Evolutionary conservation across 2,113 vertebrate genomes (phyloP).

Genomic region (Tetrao urogallus): DNA sequence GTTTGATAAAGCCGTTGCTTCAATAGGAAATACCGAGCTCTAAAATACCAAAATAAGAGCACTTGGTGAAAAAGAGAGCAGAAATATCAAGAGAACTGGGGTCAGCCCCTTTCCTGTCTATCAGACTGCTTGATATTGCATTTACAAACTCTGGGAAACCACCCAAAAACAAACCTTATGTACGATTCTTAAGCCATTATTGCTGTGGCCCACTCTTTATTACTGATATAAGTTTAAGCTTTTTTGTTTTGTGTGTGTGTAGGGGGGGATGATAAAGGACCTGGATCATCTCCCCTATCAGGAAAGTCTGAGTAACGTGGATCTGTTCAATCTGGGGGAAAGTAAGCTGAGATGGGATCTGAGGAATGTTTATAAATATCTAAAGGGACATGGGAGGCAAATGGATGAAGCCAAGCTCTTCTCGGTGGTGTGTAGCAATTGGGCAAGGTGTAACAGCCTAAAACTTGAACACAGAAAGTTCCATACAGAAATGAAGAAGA

Average conservation of each 20-base stretch:
- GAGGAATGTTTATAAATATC: too few relatives aligned
- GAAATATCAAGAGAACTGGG: not conserved
- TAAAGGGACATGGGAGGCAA: too few relatives aligned
- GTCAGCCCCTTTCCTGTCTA: conserved; percentile 11
- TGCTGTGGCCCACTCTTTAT: not conserved
- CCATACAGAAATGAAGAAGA: too few relatives aligned
- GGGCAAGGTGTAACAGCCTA: too few relatives aligned
- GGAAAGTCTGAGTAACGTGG: too few relatives aligned
- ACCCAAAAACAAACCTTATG: conserved; percentile 8
- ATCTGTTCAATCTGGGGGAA: too few relatives aligned
- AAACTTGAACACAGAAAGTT: too few relatives aligned
- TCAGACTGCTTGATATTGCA: not conserved
- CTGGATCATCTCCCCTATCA: too few relatives aligned
- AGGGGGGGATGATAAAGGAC: too few relatives aligned
- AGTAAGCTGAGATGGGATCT: too few relatives aligned
- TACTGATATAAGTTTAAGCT: fast-evolving
- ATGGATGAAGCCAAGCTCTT: too few relatives aligned
- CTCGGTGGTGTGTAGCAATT: too few relatives aligned
- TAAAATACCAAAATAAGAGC: not conserved
- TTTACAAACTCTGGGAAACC: conserved; percentile 6
- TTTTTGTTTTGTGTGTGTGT: not conserved
- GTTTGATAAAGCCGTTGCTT: not conserved
- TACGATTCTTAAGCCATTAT: not conserved
- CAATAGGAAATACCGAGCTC: not conserved
- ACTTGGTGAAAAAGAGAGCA: not conserved